Conservation (phyloP, 2,113 vertebrate genomes). For the Oncorhynchus nerka region DNA sequence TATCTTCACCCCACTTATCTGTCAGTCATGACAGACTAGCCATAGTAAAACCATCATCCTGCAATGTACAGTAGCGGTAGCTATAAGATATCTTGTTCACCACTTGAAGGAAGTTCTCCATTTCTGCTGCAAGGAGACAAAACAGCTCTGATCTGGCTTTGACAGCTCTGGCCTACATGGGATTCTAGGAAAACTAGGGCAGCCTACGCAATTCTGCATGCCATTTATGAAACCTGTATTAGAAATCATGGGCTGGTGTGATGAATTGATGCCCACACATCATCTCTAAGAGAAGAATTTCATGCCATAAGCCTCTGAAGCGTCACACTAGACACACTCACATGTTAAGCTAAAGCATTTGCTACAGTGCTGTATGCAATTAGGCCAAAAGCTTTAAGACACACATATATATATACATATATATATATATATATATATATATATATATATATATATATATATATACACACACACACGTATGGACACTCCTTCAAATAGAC, state of each 20-base stretch:
- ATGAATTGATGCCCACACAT: conserved; percentile 15
- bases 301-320: not conserved
- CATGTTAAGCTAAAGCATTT: conserved; percentile 19
- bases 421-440: no score
- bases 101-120: not conserved
- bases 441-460: not conserved
- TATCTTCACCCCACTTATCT: not conserved
- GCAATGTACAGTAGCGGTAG: not conserved
- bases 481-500: not conserved
- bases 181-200: conserved; percentile 54
- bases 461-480: conserved; percentile 21
- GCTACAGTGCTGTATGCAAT: not conserved
- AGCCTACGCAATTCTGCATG: conserved; percentile 40
- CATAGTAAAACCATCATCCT: not conserved
- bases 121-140: conserved; percentile 42
- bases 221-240: conserved; percentile 38
- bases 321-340: conserved; percentile 10
- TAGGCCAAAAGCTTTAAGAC: not conserved
- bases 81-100: conserved; percentile 16
- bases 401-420: no score
- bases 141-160: conserved; percentile 36
- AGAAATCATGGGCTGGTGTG: conserved; percentile 29
- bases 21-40: not conserved
- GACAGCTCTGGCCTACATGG: conserved; percentile 62
- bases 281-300: conserved; percentile 6